Conservation (phyloP, 2,888 invertebrate genomes). For the Lasioglossum figueresi region DNA sequence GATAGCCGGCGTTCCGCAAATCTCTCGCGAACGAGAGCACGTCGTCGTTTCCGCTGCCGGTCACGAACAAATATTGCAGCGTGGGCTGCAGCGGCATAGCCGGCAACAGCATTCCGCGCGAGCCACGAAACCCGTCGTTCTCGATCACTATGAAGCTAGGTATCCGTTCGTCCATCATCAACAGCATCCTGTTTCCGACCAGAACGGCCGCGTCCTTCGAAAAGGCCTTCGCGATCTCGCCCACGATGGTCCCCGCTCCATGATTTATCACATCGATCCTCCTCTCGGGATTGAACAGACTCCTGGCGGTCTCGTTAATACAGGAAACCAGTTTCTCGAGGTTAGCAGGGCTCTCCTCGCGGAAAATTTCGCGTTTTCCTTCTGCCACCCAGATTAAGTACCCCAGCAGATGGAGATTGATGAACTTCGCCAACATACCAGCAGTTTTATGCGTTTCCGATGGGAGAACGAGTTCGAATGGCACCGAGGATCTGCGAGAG, state of each 20-base stretch:
- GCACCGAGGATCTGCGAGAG: not conserved
- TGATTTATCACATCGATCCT: constrained; percentile 29
- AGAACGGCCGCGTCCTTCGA: not conserved
- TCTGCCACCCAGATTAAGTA: not conserved
- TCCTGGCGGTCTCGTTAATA: constrained; percentile 11
- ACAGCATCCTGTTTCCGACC: not conserved
- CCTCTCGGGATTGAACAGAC: constrained; percentile 40
- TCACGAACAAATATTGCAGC: constrained; percentile 48
- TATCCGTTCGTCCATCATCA: constrained; percentile 14
- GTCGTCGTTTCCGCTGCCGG: not conserved
- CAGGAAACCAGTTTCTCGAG: constrained; percentile 27
- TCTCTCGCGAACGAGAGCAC: constrained; percentile 27
- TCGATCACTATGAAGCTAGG: constrained; percentile 40
- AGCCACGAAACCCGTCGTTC: constrained; percentile 12
- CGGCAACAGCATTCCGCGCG: not conserved
- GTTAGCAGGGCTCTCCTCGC: not conserved
- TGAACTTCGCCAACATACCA: not conserved
- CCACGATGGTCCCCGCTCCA: constrained; percentile 4
- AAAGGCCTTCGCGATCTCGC: constrained; percentile 24
- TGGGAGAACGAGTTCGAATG: constrained; percentile 5
- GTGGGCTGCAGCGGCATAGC: not conserved
- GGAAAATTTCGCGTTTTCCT: constrained; percentile 11
- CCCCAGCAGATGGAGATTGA: constrained; percentile 1
- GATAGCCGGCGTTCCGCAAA: constrained; percentile 29
- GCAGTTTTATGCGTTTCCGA: not conserved